phyloP scores from a whole-genome alignment of 2,797 vertebrate genomes.

The Choloepus didactylus region DNA sequence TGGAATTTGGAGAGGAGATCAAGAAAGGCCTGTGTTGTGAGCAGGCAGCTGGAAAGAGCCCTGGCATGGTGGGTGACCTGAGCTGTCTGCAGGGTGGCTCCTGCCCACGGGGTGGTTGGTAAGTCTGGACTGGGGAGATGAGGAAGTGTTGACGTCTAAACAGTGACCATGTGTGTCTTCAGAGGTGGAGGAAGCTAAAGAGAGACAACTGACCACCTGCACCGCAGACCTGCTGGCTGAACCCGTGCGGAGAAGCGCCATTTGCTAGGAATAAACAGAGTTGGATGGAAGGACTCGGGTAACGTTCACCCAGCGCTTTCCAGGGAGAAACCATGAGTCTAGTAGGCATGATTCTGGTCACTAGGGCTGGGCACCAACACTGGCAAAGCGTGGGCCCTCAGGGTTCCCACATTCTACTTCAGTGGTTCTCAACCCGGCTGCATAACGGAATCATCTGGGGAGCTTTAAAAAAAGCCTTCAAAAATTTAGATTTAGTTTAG shows the following conservation, averaged over 20 bases:
- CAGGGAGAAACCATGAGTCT: too few relatives aligned
- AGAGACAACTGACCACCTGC: background rate
- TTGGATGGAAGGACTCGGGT: background rate
- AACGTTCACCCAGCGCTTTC: too few relatives aligned
- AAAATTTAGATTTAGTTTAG: background rate
- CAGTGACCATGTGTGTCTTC: too few relatives aligned
- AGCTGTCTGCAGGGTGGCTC: background rate
- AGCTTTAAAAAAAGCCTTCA: background rate
- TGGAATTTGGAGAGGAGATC: background rate
- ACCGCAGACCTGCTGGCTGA: too few relatives aligned
- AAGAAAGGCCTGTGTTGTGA: background rate
- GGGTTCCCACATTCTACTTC: background rate
- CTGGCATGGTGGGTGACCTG: accelerated
- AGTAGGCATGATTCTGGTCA: background rate
- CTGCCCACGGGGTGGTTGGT: too few relatives aligned
- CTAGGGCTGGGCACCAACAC: too few relatives aligned
- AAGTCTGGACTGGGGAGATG: background rate
- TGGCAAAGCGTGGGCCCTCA: too few relatives aligned
- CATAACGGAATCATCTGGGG: background rate
- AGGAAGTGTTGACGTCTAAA: background rate
- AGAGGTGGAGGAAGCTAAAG: background rate
- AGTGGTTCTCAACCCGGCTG: background rate
- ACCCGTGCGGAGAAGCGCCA: too few relatives aligned
- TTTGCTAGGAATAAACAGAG: background rate
- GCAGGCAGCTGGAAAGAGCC: background rate